Base-by-base conservation (phyloP, 1,140 invertebrate genomes). In the Drosophila repletoides region DNA sequence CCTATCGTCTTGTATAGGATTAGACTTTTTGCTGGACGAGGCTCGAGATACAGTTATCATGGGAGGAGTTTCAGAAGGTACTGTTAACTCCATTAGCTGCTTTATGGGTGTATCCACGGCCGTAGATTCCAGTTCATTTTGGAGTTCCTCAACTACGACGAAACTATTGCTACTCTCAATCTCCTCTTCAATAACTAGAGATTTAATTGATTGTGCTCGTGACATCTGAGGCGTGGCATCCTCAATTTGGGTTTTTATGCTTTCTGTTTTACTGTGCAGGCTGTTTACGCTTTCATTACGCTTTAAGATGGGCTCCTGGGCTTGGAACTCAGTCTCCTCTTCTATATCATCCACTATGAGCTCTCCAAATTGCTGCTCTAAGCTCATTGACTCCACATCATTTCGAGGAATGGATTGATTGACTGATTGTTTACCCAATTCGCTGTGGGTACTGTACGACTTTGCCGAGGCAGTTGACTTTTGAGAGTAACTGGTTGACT, bases 381-480 rank as follows among this genome's bases (percentile, higher is more conserved):
- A 22, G 9, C 15, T 61, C 2, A 19, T 6, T 2, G 59, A 22
- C 9, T 40, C 53, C 2, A 22, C 5, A 9, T 41, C 26, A 17
- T 29, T 28, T 3, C 14, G 24, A n/a, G 1, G 15, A 5, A 4
- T 5, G 10, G 17, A 28, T 1, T 38, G 10, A 4, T 21, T 6
- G 0, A 5, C 28, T 7, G 38, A 3, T 6, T 6, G 46, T 19
- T 28, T 58, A 1, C 6, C 15, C 7, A 14, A 5, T 3, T 49
- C 51, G 2, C 41, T 49, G 1, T 38, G 33, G 26, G 53, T 59
- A 6, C 40, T 61, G 14, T 19, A 21, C 10, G 81, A 87, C 10
- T 87, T 88, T 5, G 80, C 88, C 12, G 88, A 89, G 12, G 79
- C 88, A 1, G 88, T 89, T 5, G 88, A 89, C 36, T 88, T 89